Conservation (phyloP, 1,140 invertebrate genomes). For the Nomia melanderi region DNA sequence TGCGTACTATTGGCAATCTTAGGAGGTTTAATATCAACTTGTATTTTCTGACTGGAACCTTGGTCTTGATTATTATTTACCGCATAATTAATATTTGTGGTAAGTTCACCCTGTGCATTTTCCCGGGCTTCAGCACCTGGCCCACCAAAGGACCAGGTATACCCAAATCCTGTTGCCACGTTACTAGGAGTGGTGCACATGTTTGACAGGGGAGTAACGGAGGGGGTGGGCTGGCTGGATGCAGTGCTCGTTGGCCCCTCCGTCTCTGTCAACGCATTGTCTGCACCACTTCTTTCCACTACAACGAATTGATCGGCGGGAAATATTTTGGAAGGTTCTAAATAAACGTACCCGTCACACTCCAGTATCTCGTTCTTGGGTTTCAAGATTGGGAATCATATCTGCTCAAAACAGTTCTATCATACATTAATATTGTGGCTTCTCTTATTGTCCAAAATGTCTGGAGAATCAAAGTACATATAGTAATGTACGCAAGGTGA, state of each 20-base stretch:
- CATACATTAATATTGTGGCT: neutral
- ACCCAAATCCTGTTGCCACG: slow-evolving; percentile 78
- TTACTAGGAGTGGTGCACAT: slow-evolving; percentile 80
- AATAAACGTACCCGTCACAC: slow-evolving; percentile 78
- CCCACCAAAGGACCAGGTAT: slow-evolving; percentile 78
- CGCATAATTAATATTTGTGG: slow-evolving; percentile 77
- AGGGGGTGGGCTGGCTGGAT: slow-evolving; percentile 72
- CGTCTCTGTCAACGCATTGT: slow-evolving; percentile 77
- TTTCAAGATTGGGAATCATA: slow-evolving; percentile 67
- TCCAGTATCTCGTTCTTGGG: slow-evolving; percentile 77
- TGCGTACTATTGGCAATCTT: slow-evolving; percentile 73
- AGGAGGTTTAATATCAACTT: slow-evolving; percentile 77
- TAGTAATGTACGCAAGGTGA: neutral
- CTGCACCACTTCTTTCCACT: slow-evolving; percentile 76
- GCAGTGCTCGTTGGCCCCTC: slow-evolving; percentile 69
- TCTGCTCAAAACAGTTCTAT: slow-evolving; percentile 52
- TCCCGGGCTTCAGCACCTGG: slow-evolving; percentile 76
- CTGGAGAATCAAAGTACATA: neutral
- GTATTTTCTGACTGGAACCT: slow-evolving; percentile 78
- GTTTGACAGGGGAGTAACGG: slow-evolving; percentile 75
- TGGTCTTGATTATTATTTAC: slow-evolving; percentile 80
- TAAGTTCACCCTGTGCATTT: slow-evolving; percentile 73
- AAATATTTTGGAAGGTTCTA: slow-evolving; percentile 80
- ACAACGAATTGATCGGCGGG: slow-evolving; percentile 79
- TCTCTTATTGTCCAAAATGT: neutral